Conservation (phyloP, 2,797 vertebrate species). For the Arctocebus calabarensis region DNA sequence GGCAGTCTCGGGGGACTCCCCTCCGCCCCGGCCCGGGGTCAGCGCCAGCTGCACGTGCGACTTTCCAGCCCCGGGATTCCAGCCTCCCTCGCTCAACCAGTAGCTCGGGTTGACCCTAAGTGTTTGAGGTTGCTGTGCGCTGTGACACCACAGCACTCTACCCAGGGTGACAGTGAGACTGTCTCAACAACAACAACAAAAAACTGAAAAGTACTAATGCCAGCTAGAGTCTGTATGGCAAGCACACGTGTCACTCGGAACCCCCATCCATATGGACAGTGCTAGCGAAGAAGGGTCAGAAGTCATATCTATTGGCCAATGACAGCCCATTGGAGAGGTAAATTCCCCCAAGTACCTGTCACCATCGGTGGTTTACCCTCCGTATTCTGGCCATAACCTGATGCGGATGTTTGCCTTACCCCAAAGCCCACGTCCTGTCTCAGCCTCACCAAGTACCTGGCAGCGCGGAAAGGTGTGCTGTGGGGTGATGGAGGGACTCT, state of each 20-base stretch:
- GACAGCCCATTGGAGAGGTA: not conserved
- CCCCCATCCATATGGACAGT: no score
- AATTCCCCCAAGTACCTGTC: not conserved
- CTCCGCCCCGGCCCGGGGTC: no score
- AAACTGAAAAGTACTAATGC: not conserved
- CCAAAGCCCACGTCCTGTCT: not conserved
- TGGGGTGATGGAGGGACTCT: accelerated
- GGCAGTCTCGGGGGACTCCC: no score
- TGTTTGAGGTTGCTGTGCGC: no score
- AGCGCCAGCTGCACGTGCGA: no score
- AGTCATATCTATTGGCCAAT: not conserved
- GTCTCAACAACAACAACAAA: no score
- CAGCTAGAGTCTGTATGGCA: not conserved
- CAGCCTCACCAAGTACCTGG: not conserved
- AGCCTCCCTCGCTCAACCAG: no score
- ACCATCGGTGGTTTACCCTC: not conserved
- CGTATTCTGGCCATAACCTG: not conserved
- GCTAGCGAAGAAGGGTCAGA: not conserved
- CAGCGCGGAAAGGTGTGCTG: not conserved
- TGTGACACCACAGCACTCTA: no score
- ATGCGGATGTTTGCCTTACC: not conserved
- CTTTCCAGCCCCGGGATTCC: no score
- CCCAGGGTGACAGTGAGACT: no score
- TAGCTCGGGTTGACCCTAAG: no score
- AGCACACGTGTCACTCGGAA: not conserved